Percentiles rank a stretch among this genome's conserved stretches.
Evolutionary conservation across 53 echinoderm and acorn worm genomes (phyloP).

Genomic region (Antedon mediterranea): DNA sequence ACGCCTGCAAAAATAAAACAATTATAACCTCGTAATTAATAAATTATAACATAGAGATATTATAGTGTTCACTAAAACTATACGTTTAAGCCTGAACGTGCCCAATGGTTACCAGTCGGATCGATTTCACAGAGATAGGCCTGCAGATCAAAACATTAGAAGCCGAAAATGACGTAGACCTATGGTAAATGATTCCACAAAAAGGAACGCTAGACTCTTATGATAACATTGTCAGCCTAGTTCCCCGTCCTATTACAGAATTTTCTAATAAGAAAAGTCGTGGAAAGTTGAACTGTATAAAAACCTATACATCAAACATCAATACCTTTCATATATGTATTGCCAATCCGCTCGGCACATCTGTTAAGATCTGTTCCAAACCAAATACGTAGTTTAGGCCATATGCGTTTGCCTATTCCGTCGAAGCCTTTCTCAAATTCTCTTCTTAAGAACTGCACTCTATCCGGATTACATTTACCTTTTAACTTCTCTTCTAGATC

Average conservation of each 20-base stretch:
- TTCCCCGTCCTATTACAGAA: conserved; percentile 10
- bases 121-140: too few species aligned
- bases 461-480: conserved; percentile 17
- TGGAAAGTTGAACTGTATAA: too few species aligned
- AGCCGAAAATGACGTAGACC: too few species aligned
- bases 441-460: conserved; percentile 26
- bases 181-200: too few species aligned
- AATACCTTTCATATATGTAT: not conserved
- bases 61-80: too few species aligned
- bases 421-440: conserved; percentile 54
- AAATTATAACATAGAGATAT: too few species aligned
- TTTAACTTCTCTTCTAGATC: conserved; percentile 10
- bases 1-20: not conserved
- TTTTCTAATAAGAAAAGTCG: not conserved
- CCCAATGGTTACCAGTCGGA: too few species aligned
- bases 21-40: not conserved
- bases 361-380: not conserved
- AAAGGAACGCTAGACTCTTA: too few species aligned
- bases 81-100: too few species aligned
- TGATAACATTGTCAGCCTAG: too few species aligned
- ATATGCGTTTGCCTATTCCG: conserved; percentile 44
- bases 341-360: not conserved
- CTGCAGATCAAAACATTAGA: too few species aligned
- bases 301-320: not conserved
- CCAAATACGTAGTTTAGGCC: conserved; percentile 31